Percentiles rank a stretch among this genome's conserved stretches.
These are phyloP conservation scores for Drosophila demipolita DNA, from an alignment of 2,888 invertebrate genomes.

Conservation along the genomic window DNA sequence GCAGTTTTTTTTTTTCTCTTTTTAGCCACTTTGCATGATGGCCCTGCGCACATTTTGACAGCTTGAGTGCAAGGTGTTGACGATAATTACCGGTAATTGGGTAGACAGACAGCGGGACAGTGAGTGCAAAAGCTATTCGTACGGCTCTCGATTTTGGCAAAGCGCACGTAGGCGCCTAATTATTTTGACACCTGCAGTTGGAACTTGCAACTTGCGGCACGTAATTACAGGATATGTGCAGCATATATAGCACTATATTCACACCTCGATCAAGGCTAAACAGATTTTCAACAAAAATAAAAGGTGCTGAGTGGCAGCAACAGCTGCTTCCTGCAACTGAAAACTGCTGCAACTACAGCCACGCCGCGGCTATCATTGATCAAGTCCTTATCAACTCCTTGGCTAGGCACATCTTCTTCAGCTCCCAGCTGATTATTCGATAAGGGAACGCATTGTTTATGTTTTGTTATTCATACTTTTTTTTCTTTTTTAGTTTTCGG, in stretches of 20 bases:
- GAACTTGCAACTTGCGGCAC: constrained; percentile 35
- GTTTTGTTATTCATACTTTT: constrained; percentile 13
- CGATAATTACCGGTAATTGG: constrained; percentile 79
- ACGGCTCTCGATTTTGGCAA: background rate
- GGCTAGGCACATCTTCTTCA: constrained; percentile 50
- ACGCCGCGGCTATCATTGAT: constrained; percentile 28
- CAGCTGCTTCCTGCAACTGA: constrained; percentile 60
- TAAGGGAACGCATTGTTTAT: constrained; percentile 59
- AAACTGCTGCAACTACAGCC: constrained; percentile 42
- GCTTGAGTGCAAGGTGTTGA: constrained; percentile 77
- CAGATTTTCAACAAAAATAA: constrained; percentile 56
- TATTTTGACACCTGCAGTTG: constrained; percentile 77
- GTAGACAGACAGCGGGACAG: constrained; percentile 23
- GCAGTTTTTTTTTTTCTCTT: constrained; percentile 12
- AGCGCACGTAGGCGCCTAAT: constrained; percentile 73
- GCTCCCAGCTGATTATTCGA: constrained; percentile 48
- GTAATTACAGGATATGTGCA: constrained; percentile 70
- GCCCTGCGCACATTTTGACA: constrained; percentile 76
- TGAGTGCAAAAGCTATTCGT: constrained; percentile 38
- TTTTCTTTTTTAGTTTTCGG: constrained; percentile 3
- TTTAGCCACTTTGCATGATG: constrained; percentile 78
- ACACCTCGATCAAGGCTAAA: constrained; percentile 71
- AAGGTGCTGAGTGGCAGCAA: constrained; percentile 47
- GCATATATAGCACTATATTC: constrained; percentile 38
- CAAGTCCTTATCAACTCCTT: constrained; percentile 62